These are phyloP conservation scores for Champsocephalus gunnari DNA, from an alignment of 2,797 vertebrate species.

Conservation along the genomic window DNA sequence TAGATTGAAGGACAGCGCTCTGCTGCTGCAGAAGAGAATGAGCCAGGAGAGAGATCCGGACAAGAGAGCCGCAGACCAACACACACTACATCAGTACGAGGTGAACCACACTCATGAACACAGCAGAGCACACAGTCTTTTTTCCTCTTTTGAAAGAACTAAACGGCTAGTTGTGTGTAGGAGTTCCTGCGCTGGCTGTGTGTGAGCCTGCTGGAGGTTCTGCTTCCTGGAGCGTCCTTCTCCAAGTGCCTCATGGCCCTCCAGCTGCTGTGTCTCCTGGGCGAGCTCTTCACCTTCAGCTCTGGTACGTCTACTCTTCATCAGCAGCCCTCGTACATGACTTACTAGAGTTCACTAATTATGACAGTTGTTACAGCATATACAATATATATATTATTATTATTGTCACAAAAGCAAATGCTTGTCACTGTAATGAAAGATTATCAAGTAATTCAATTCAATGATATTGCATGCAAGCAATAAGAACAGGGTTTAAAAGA, in stretches of 20 bases:
- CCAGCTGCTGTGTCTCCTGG: constrained; percentile 89
- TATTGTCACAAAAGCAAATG: too few species aligned
- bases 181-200: constrained; percentile 91
- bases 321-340: not conserved
- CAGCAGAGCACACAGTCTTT: not conserved
- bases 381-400: too few species aligned
- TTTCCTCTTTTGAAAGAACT: not conserved
- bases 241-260: constrained; percentile 91
- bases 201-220: constrained; percentile 86
- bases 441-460: not conserved
- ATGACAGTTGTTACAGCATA: not conserved
- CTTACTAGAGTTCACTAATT: not conserved
- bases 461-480: not conserved
- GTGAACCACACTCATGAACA: constrained; percentile 49
- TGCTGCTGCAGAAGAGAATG: constrained; percentile 88
- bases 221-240: constrained; percentile 93
- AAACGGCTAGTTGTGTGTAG: constrained; percentile 70
- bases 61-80: constrained; percentile 65
- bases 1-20: constrained; percentile 91
- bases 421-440: too few species aligned
- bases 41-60: constrained; percentile 71
- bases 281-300: constrained; percentile 87
- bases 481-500: too few species aligned
- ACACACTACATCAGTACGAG: constrained; percentile 75
- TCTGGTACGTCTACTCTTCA: constrained; percentile 63